Evolutionary conservation across 2,797 vertebrate species (phyloP).

Genomic region (Crocidura indochinensis): DNA sequence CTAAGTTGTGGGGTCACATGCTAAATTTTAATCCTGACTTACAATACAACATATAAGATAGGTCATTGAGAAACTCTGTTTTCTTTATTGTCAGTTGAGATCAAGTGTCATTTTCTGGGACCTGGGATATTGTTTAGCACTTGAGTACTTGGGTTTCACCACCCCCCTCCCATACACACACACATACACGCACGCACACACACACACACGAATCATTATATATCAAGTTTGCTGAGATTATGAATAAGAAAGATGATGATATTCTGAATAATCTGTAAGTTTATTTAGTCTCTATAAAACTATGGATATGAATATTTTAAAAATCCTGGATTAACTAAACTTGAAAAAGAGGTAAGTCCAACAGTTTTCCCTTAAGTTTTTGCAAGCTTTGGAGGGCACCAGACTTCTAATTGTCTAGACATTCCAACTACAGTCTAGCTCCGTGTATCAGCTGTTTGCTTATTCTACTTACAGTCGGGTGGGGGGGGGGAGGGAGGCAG

Average conservation of each 20-base stretch:
- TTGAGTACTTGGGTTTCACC: no score
- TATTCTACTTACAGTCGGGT: not conserved
- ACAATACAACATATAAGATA: no score
- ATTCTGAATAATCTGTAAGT: not conserved
- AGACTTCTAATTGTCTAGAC: not conserved
- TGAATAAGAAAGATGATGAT: not conserved
- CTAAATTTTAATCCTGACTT: not conserved
- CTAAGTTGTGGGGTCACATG: not conserved
- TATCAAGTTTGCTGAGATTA: not conserved
- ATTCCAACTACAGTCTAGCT: not conserved
- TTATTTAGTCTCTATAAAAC: not conserved
- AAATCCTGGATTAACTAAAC: not conserved
- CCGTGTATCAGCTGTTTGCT: slow-evolving; percentile 2
- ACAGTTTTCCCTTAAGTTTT: accelerated
- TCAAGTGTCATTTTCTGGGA: not conserved
- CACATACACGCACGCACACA: no score
- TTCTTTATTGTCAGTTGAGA: no score
- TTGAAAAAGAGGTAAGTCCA: not conserved
- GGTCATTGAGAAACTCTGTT: not conserved
- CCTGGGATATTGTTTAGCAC: no score
- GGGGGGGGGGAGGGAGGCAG: not conserved
- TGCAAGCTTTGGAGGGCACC: not conserved
- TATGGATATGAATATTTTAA: not conserved
- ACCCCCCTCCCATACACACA: no score
- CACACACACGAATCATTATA: not conserved